phyloP scores from a whole-genome alignment of 2,888 invertebrate genomes.

The Drosophila anomalata region DNA sequence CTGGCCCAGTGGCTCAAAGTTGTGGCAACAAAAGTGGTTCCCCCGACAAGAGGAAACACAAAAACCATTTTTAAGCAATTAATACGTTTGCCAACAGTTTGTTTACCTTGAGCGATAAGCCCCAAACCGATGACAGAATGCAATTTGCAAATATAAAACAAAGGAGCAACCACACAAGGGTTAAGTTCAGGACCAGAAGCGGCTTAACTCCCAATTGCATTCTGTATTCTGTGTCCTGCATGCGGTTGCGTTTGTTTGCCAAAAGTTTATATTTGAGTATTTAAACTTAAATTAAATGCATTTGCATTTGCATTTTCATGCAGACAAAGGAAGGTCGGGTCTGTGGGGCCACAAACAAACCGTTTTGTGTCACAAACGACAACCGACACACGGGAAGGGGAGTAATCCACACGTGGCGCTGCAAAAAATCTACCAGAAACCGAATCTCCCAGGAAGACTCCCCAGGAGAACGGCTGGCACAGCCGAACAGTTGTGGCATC shows the following conservation, averaged over 20 bases:
- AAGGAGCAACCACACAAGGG: constrained; percentile 35
- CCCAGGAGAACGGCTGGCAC: not conserved
- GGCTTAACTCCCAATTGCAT: constrained; percentile 48
- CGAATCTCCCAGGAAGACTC: constrained; percentile 4
- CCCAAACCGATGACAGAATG: constrained; percentile 67
- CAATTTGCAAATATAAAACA: constrained; percentile 67
- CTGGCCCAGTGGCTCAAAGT: constrained; percentile 67
- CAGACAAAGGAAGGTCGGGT: constrained; percentile 62
- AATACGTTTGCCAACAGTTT: constrained; percentile 67
- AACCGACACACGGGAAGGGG: constrained; percentile 57
- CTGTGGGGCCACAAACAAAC: constrained; percentile 64
- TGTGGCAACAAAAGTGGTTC: constrained; percentile 14
- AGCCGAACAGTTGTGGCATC: constrained; percentile 56
- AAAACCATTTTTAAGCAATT: constrained; percentile 68
- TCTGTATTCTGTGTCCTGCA: constrained; percentile 16
- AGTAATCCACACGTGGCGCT: constrained; percentile 55
- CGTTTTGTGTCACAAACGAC: constrained; percentile 71
- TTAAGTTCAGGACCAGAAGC: constrained; percentile 45
- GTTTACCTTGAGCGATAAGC: constrained; percentile 68
- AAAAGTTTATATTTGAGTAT: constrained; percentile 80
- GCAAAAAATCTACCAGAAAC: constrained; percentile 31
- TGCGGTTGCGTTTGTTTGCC: constrained; percentile 72
- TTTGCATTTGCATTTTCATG: constrained; percentile 78
- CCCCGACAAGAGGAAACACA: constrained; percentile 10
- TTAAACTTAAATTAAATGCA: constrained; percentile 83